phyloP scores from a whole-genome alignment of 2,888 invertebrate species.

The Ommatoiulus sabulosus region DNA sequence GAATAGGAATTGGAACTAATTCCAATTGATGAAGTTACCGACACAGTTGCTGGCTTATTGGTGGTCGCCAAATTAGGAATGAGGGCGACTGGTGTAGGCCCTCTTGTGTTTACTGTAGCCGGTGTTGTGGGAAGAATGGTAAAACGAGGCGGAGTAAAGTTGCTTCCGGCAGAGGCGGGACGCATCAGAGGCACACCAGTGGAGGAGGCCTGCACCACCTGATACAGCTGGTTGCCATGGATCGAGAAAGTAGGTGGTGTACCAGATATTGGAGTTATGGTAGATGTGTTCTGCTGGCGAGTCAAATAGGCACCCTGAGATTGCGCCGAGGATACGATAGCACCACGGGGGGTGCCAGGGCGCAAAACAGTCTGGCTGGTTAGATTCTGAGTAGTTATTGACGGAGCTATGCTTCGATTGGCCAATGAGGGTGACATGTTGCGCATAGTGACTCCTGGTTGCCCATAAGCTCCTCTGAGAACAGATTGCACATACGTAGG shows the following conservation, averaged over 20 bases:
- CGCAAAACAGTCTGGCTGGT: background rate
- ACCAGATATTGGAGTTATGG: constrained; percentile 26
- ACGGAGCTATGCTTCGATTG: constrained; percentile 14
- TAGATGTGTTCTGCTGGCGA: constrained; percentile 46
- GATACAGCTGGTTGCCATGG: constrained; percentile 75
- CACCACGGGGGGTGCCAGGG: background rate
- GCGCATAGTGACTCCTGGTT: background rate
- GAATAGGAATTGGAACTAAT: constrained; percentile 20
- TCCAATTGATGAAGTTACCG: background rate
- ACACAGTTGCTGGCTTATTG: constrained; percentile 54
- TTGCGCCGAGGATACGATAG: background rate
- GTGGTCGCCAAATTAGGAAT: constrained; percentile 71
- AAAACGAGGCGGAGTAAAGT: constrained; percentile 60
- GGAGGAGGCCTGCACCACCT: constrained; percentile 68
- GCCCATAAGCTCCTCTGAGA: constrained; percentile 47
- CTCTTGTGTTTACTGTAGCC: constrained; percentile 66
- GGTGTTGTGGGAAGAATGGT: constrained; percentile 61
- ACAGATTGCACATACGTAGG: constrained; percentile 58
- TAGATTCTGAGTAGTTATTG: background rate
- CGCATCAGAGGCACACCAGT: constrained; percentile 60
- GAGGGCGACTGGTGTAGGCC: constrained; percentile 71
- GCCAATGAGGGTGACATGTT: constrained; percentile 49
- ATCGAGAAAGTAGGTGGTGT: constrained; percentile 72
- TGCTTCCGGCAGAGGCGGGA: constrained; percentile 47
- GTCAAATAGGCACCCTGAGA: constrained; percentile 5